A percentile compares a stretch with the other conserved stretches of the same genome.
Conservation (phyloP, 1,140 invertebrate species). For the Trypoxylus dichotomus region DNA sequence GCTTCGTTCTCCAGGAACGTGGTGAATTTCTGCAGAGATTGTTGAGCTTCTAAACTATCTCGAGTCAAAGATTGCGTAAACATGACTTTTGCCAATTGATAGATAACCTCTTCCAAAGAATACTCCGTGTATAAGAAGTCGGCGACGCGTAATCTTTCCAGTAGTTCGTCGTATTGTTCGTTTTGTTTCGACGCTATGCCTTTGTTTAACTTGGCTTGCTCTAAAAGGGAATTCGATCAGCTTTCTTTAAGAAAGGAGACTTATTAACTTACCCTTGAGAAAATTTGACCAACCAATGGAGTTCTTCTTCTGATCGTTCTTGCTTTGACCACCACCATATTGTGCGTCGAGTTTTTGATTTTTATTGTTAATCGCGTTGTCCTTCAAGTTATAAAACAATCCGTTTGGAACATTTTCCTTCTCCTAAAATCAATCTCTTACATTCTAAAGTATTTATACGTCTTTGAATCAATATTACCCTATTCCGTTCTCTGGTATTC, state of each 20-base stretch:
- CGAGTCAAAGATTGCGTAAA: slow-evolving; percentile 68
- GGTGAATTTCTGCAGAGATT: slow-evolving; percentile 68
- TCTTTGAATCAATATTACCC: neutral
- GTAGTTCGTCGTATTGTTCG: slow-evolving; percentile 62
- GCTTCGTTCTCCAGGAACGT: slow-evolving; percentile 71
- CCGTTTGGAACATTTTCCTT: slow-evolving; percentile 1
- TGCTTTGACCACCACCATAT: neutral
- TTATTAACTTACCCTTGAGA: slow-evolving; percentile 5
- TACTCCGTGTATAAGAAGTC: slow-evolving; percentile 72
- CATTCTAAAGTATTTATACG: neutral
- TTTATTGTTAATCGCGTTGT: neutral
- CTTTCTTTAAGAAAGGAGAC: neutral
- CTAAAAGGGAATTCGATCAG: neutral
- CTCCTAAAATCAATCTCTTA: neutral
- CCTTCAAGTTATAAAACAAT: neutral
- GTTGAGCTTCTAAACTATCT: slow-evolving; percentile 66
- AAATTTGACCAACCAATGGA: neutral
- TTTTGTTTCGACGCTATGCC: slow-evolving; percentile 40
- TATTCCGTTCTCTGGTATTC: slow-evolving; percentile 36
- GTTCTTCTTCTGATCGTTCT: neutral
- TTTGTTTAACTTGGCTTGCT: neutral
- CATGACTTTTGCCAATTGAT: slow-evolving; percentile 76
- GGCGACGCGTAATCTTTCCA: slow-evolving; percentile 64
- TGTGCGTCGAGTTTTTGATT: neutral
- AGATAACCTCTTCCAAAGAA: slow-evolving; percentile 74